Conservation (phyloP, 2,888 invertebrate genomes). For the Mechanitis messenoides region DNA sequence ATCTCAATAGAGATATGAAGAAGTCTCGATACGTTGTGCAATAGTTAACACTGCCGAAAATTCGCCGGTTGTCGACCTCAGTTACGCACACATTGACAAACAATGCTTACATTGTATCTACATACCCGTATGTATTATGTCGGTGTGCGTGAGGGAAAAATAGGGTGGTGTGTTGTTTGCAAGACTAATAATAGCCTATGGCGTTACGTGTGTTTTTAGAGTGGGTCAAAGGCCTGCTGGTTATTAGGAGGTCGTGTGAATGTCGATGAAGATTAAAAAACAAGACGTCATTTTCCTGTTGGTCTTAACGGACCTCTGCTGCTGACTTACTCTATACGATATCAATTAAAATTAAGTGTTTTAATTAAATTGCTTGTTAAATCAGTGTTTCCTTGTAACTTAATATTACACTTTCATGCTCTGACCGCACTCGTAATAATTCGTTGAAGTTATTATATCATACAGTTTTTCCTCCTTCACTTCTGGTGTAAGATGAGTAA, state of each 20-base stretch:
- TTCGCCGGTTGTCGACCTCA: conserved; percentile 47
- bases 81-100: conserved; percentile 32
- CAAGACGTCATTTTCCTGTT: conserved; percentile 14
- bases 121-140: conserved; percentile 29
- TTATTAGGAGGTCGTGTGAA: conserved; percentile 17
- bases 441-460: not conserved
- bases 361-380: too few species aligned
- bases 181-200: conserved; percentile 17
- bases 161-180: conserved; percentile 23
- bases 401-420: not conserved
- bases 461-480: not conserved
- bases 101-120: conserved; percentile 33
- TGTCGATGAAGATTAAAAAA: conserved; percentile 18
- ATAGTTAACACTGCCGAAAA: conserved; percentile 46
- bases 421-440: not conserved
- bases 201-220: conserved; percentile 14
- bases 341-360: too few species aligned
- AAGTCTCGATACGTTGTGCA: conserved; percentile 39
- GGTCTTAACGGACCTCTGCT: not conserved
- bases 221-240: conserved; percentile 17
- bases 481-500: not conserved
- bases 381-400: too few species aligned
- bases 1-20: conserved; percentile 1
- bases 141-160: conserved; percentile 31
- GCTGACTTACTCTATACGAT: not conserved